Conservation (phyloP, 2,888 invertebrate species). For the Lottia scabra region DNA sequence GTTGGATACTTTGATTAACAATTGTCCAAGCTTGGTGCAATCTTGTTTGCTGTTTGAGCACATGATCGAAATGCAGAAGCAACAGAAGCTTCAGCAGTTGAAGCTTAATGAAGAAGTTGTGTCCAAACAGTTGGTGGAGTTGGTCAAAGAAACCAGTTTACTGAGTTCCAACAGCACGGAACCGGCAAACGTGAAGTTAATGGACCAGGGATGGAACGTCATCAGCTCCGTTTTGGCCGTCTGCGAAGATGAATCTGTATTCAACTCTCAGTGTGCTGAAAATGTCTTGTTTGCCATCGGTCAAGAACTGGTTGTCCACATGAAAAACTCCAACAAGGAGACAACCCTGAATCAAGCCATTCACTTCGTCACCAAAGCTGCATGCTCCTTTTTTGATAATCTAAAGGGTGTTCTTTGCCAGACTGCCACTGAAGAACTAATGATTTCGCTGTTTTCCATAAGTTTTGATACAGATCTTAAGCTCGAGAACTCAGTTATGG, state of each 20-base stretch:
- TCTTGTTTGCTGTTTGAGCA: neutral
- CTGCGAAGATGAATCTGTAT: conserved; percentile 38
- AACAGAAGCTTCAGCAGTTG: too few species aligned
- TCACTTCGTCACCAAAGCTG: conserved; percentile 55
- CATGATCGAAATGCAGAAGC: neutral
- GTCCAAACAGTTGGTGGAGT: conserved; percentile 8
- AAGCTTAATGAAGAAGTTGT: neutral
- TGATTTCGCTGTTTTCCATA: conserved; percentile 47
- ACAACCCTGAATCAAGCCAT: conserved; percentile 43
- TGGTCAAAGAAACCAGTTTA: conserved; percentile 8
- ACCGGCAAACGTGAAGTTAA: conserved; percentile 16
- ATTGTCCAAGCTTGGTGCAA: neutral
- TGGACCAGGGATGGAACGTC: conserved; percentile 47
- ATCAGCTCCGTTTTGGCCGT: conserved; percentile 50
- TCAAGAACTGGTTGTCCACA: conserved; percentile 28
- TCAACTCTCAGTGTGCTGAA: conserved; percentile 38
- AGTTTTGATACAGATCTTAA: conserved; percentile 30
- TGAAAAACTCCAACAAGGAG: conserved; percentile 15
- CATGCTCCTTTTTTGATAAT: conserved; percentile 50
- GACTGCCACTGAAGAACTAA: conserved; percentile 44
- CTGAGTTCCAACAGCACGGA: neutral
- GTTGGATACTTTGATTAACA: neutral
- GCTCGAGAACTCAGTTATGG: neutral
- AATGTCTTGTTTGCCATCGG: conserved; percentile 36
- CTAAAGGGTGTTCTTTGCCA: conserved; percentile 46